Evolutionary conservation across 2,888 invertebrate genomes (phyloP), one percentile per base, ranked within the genome.

Genomic region (Zaprionus obscuricornis): DNA sequence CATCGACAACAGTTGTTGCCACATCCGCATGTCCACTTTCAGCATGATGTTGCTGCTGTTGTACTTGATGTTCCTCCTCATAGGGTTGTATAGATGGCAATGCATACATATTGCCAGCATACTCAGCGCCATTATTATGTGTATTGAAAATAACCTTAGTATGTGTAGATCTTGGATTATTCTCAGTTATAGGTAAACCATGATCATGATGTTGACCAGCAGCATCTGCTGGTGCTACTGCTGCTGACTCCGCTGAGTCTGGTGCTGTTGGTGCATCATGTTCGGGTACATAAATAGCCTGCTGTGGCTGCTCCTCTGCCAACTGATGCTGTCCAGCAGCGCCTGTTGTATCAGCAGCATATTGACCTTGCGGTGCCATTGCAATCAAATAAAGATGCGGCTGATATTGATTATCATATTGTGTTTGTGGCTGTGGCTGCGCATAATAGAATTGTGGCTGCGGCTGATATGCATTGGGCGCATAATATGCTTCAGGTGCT

Each of bases 131-230:
- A 18, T 56, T 56, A 34, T 47, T 49, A 14, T 52, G 71, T 0
- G 67, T 6, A 24, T 87, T 88, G 58, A 90, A 90, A 39, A 88
- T 69, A 6, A 90, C 89, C 51, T 88, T 89, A 2, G 90, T 90
- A 62, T 90, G 90, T 0, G 89, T 88, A 40, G 76, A 47, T 1
- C 89, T 83, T 0, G 90, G 90, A 78, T 86, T 90, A 58, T 90
- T 90, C 66, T 90, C 90, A 1, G 78, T 84, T 1, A 87, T 78
- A 22, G 84, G 82, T 8, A 85, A 51, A 2, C 70, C 58, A 16
- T 73, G 72, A 1, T 54, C 59, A 2, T 47, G 49, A 6, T 46
- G 46, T 3, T 42, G 45, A 1, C 36, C 26, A 5, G 40, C 62
- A 0, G 27, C 33, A 4, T 31, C 52, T 13, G 49, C 39, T 2